Evolutionary conservation across 30 jellyfish, hydroid and myxozoan species (phyloP), one percentile per base, ranked within the genome.

Genomic region (Aurelia sp.): DNA sequence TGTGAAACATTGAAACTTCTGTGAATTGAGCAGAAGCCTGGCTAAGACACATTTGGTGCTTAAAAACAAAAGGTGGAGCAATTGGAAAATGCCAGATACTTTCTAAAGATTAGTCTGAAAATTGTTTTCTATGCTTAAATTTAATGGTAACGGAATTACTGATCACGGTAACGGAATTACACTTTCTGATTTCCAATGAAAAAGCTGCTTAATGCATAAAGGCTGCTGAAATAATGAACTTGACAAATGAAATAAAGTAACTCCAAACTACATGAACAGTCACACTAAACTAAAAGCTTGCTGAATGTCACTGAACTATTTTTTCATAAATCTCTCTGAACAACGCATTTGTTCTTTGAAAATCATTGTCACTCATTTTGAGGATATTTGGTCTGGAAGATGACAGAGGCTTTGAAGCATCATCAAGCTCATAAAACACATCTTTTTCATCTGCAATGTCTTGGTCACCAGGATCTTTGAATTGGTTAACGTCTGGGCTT

Each of bases 381-480:
- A 58, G 67, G 67, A 58, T 58, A 58, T 58, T 58, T 58, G 67
- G 67, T 15, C 67, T 58, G 21, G 67, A 58, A 58, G 67, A 58
- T 5, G 67, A 58, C 13, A 58, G 67, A 58, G 67, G 21, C 16
- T 58, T 58, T 58, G 67, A 23, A 58, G 67, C 67, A 11, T 58
- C 67, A 58, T 58, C 67, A 58, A 58, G 67, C 67, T 58, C 27
- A 58, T 58, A 58, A 58, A 58, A 58, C 67, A 11, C 67, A 58
- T 58, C 67, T 4, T 58, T 58, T 58, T 58, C 27, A 3, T 58
- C 67, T 58, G 67, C 67, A 58, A 58, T 11, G 13, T 58, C 67
- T 58, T 58, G 67, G 16, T 58, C 67, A 58, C 67, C 67, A 58
- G 67, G 67, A 58, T 58, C 67, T 58, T 58, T 58, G 67, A 58